Conservation (phyloP, 1,140 invertebrate species). For the Drosophila elegans region DNA sequence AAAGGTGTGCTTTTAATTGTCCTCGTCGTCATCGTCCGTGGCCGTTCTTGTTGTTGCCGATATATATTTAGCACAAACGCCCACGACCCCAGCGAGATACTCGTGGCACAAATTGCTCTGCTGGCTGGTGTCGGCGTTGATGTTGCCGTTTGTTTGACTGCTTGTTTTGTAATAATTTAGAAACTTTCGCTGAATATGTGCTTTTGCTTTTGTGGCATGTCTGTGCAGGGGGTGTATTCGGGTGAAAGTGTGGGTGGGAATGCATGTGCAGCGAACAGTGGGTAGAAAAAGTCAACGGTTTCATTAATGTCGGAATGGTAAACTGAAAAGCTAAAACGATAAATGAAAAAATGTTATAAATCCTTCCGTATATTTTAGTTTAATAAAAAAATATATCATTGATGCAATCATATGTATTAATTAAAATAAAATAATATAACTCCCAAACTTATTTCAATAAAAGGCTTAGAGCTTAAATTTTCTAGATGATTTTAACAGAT, state of each 20-base stretch:
- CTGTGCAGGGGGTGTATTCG: conserved; percentile 1
- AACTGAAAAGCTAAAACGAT: not conserved
- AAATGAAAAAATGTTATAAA: not conserved
- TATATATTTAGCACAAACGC: conserved; percentile 71
- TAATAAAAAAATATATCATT: too few species aligned
- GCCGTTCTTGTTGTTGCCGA: conserved; percentile 29
- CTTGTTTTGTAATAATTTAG: conserved; percentile 81
- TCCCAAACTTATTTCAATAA: too few species aligned
- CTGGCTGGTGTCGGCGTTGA: conserved; percentile 43
- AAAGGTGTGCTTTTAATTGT: conserved; percentile 83
- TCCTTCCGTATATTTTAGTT: too few species aligned
- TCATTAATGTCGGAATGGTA: not conserved
- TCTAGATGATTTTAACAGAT: too few species aligned
- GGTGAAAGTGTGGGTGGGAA: conserved; percentile 25
- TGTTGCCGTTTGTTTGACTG: conserved; percentile 63
- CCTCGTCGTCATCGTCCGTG: conserved; percentile 40
- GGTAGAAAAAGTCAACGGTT: conserved; percentile 40
- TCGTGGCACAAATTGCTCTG: conserved; percentile 66
- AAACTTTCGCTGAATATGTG: conserved; percentile 80
- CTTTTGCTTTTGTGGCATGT: conserved; percentile 68
- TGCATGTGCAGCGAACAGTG: conserved; percentile 57
- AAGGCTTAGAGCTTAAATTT: too few species aligned
- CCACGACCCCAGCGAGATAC: conserved; percentile 42
- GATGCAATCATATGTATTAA: too few species aligned
- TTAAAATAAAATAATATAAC: too few species aligned